Evolutionary conservation across 53 echinoderm and acorn worm species (phyloP).

Genomic region (Echinometra lucunter): DNA sequence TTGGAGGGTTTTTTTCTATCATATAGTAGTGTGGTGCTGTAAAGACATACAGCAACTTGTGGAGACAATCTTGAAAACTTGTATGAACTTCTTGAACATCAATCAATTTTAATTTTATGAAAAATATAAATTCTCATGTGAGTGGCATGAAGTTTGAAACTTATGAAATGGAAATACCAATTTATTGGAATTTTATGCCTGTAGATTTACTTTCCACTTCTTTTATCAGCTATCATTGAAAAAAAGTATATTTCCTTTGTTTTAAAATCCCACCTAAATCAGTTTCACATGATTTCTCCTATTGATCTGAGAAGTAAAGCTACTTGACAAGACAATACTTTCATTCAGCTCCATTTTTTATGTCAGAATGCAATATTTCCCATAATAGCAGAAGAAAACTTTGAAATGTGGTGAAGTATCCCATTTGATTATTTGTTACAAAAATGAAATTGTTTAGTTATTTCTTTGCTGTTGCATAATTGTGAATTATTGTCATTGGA

Average conservation of each 20-base stretch:
- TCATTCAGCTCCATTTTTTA: background rate
- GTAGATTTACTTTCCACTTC: background rate
- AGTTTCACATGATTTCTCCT: background rate
- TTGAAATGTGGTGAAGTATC: background rate
- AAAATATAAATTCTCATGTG: background rate
- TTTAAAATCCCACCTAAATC: background rate
- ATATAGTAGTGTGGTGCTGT: background rate
- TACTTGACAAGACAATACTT: background rate
- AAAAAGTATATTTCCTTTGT: background rate
- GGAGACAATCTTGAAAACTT: background rate
- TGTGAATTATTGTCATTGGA: background rate
- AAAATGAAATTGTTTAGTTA: background rate
- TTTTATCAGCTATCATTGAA: background rate
- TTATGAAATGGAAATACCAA: background rate
- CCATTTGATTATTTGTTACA: background rate
- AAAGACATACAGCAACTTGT: background rate
- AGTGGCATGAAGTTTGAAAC: background rate
- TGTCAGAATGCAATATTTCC: background rate
- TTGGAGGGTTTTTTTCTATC: background rate
- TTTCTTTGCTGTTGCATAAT: background rate
- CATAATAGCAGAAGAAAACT: background rate
- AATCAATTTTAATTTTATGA: background rate
- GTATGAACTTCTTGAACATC: background rate
- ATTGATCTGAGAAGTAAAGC: background rate
- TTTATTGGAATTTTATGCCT: background rate